Evolutionary conservation across 2,113 vertebrate genomes (phyloP).

Genomic region (Amblyopsis rosae): DNA sequence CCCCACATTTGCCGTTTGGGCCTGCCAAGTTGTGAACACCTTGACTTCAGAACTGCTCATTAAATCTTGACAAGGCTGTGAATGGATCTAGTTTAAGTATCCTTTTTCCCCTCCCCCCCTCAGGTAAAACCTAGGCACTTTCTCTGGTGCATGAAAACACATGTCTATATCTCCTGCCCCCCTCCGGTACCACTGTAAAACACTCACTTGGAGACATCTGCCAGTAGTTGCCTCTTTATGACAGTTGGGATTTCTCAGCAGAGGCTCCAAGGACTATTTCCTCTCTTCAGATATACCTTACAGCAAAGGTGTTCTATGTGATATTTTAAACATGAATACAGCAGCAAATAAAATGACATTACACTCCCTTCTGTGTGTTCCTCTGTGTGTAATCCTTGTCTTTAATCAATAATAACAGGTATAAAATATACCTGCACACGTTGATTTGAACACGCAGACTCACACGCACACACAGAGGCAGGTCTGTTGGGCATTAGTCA

Average conservation of each 20-base stretch:
- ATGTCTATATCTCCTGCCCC: constrained; percentile 40
- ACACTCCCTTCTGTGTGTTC: too few relatives aligned
- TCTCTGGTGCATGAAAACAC: constrained; percentile 54
- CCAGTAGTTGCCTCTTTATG: constrained; percentile 56
- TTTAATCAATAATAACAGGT: too few relatives aligned
- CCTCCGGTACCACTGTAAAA: constrained; percentile 11
- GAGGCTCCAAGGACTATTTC: constrained; percentile 25
- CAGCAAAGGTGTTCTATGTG: too few relatives aligned
- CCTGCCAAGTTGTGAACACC: constrained; percentile 16
- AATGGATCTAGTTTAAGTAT: constrained; percentile 26
- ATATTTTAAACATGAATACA: too few relatives aligned
- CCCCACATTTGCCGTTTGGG: constrained; percentile 13
- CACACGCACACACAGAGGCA: constrained; percentile 47
- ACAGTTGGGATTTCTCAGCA: constrained; percentile 47
- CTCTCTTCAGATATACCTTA: not conserved
- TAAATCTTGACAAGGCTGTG: constrained; percentile 24
- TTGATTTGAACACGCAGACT: not conserved
- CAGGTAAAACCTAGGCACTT: constrained; percentile 48
- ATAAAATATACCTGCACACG: too few relatives aligned
- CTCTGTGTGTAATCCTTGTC: too few relatives aligned
- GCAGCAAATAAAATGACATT: too few relatives aligned
- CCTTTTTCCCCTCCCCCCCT: not conserved
- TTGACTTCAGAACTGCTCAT: constrained; percentile 40
- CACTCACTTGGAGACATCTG: constrained; percentile 47
- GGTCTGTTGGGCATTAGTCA: constrained; percentile 78